Percentiles rank a stretch among this genome's conserved stretches.
phyloP scores from a whole-genome alignment of 2,888 invertebrate species.

The Acholoe squamosa region DNA sequence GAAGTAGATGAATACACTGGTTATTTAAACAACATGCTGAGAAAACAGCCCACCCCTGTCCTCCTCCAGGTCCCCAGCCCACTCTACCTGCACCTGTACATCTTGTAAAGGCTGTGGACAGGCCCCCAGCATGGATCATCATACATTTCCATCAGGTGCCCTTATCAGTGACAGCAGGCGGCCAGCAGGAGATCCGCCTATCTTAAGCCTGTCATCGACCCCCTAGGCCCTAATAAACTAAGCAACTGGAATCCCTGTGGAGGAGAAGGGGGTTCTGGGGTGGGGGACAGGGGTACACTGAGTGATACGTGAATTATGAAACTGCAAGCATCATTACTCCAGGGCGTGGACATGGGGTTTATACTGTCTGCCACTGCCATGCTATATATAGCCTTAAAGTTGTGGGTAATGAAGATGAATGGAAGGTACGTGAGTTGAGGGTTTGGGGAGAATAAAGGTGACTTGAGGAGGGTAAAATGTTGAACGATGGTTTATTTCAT shows the following conservation, averaged over 20 bases:
- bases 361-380: neutral
- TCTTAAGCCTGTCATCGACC: neutral
- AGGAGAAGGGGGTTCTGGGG: no score
- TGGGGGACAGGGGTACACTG: neutral
- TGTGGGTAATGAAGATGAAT: conserved; percentile 13
- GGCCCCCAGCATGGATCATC: neutral
- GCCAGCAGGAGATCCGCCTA: neutral
- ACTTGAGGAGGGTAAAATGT: no score
- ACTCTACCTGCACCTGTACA: neutral
- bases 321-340: conserved; percentile 10
- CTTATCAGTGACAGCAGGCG: neutral
- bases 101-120: neutral
- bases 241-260: neutral
- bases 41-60: neutral
- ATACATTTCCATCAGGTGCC: neutral
- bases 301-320: neutral
- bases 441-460: no score
- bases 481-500: no score
- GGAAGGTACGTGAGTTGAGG: no score
- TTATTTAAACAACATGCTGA: no score
- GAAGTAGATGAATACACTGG: no score
- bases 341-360: neutral
- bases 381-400: neutral
- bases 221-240: neutral
- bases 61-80: neutral